A percentile compares a stretch with the other conserved stretches of the same genome.
Evolutionary conservation across 2,888 invertebrate genomes (phyloP).

Genomic region (Acronicta alni): DNA sequence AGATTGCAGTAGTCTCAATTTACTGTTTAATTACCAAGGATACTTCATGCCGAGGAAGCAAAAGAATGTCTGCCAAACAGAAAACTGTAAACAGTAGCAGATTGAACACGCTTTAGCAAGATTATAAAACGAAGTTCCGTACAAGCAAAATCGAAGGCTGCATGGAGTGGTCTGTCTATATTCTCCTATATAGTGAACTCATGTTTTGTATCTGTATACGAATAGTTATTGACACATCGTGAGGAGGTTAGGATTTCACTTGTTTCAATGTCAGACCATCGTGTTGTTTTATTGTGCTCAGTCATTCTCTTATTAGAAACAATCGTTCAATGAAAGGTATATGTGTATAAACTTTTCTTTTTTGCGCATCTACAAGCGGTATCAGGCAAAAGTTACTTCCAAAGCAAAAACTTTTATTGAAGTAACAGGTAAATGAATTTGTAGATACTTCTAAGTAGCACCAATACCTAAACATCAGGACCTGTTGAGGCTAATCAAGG

Average conservation of each 20-base stretch:
- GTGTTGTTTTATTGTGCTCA: constrained; percentile 45
- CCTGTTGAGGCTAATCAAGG: too few species aligned
- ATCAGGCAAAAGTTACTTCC: constrained; percentile 10
- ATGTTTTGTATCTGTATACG: constrained; percentile 34
- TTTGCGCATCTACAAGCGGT: not conserved
- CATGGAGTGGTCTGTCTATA: constrained; percentile 16
- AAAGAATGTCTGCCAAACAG: too few species aligned
- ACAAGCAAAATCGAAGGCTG: too few species aligned
- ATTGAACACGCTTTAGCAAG: too few species aligned
- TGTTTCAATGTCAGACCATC: constrained; percentile 71
- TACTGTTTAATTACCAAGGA: too few species aligned
- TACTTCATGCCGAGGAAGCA: too few species aligned
- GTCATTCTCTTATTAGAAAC: constrained; percentile 53
- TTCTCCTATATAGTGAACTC: constrained; percentile 22
- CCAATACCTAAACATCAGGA: not conserved
- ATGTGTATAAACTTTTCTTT: constrained; percentile 23
- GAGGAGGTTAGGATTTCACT: constrained; percentile 71
- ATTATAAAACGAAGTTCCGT: too few species aligned
- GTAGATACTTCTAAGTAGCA: too few species aligned
- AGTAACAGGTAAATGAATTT: not conserved
- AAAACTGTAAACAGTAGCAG: too few species aligned
- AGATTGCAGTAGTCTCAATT: too few species aligned
- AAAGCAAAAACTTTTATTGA: not conserved
- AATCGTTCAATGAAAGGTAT: constrained; percentile 40
- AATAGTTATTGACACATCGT: constrained; percentile 69